Evolutionary conservation across 1,140 invertebrate genomes (phyloP).

Genomic region (Drosophila orena): DNA sequence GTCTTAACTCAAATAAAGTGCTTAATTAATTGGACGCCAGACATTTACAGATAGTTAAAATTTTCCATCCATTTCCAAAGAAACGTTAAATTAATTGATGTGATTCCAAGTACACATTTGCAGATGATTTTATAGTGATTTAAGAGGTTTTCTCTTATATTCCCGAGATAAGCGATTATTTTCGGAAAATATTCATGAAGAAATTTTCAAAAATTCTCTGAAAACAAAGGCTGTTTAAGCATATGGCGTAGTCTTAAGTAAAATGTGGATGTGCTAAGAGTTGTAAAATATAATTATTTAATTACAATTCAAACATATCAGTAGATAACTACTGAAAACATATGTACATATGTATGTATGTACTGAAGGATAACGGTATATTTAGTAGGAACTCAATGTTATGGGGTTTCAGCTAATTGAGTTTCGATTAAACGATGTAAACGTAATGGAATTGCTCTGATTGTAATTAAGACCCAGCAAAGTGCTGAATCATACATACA

Average conservation of each 20-base stretch:
- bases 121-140: background rate
- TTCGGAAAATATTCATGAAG: too few relatives aligned
- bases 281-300: too few relatives aligned
- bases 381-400: background rate
- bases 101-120: background rate
- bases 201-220: too few relatives aligned
- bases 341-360: too few relatives aligned
- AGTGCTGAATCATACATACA: slow-evolving; percentile 6
- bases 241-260: too few relatives aligned
- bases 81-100: slow-evolving; percentile 2
- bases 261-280: too few relatives aligned
- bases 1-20: slow-evolving; percentile 2
- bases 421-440: background rate
- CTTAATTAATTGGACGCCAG: slow-evolving; percentile 8
- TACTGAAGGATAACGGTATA: too few relatives aligned
- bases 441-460: slow-evolving; percentile 2
- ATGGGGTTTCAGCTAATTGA: background rate
- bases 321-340: too few relatives aligned
- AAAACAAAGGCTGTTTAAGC: too few relatives aligned
- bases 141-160: too few relatives aligned
- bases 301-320: too few relatives aligned
- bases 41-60: background rate
- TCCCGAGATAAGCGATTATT: too few relatives aligned
- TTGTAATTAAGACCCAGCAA: slow-evolving; percentile 6
- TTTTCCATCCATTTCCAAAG: slow-evolving; percentile 9